Base-by-base conservation (phyloP, 2,888 invertebrate genomes). In the Sphinx pinastri region DNA sequence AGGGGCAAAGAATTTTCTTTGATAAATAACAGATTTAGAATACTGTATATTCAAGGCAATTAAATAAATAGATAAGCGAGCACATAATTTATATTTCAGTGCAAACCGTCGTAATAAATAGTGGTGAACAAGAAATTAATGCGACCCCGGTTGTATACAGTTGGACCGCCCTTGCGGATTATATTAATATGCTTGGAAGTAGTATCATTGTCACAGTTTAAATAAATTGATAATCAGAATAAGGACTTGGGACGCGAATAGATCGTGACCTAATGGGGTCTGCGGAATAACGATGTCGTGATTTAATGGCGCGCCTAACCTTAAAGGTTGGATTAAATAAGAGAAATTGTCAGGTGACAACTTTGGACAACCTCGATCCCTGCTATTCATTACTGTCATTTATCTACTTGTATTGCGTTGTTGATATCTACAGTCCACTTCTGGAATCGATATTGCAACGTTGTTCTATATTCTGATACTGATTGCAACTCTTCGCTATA, bases 241-340 rank as follows among this genome's bases (percentile, higher is more conserved):
- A 63, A 63, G 60, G 47, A 63, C 63, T 49, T 63, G 49, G 58
- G 47, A 49, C 19, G 63, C 63, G 19, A 63, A 63, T 63, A 63
- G 63, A 63, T 49, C 49, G 63, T 63, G 63, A 63, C 63, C 63
- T 49, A 63, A 63, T 19, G 63, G 63, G 63, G 19, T 45, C n/a
- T 63, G 47, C 6, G 63, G 25, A 63, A 63, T 63, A 63, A 63
- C 63, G 63, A 63, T 63, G 49, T 19, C 63, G 63, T 63, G 63
- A 63, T 47, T 63, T 63, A 63, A 63, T 63, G 49, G 49, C 31
- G 59, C 68, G 19, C 38, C 55, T 52, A 54, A 57, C 55, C 45
- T 45, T 47, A 58, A 58, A 49, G 13, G 63, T 49, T 47, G 63
- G 16, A 63, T 63, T 47, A 63, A 63, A 63, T 63, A 49, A 49